Conservation (phyloP, 2,797 vertebrate genomes). For the Nannoperca obscura region DNA sequence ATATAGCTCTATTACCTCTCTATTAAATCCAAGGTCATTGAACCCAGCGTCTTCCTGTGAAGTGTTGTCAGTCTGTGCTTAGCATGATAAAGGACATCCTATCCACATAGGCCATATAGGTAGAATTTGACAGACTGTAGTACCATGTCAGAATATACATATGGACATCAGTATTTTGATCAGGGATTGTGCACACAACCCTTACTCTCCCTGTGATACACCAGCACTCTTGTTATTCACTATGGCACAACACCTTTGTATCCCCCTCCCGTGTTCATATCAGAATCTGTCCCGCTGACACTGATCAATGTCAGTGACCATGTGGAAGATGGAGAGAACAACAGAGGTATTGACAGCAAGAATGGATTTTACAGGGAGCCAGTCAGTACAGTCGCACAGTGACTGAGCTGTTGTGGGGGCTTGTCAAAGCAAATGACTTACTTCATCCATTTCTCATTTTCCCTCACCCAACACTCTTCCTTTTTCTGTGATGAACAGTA, state of each 20-base stretch:
- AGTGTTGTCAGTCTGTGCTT: conserved; percentile 37
- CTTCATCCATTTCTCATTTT: conserved; percentile 59
- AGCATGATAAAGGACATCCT: conserved; percentile 35
- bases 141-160: conserved; percentile 3
- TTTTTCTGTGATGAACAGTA: conserved; percentile 44
- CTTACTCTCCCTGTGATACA: background rate
- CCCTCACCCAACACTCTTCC: background rate
- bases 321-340: conserved; percentile 59
- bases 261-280: conserved; percentile 34
- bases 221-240: conserved; percentile 15
- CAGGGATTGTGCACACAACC: background rate
- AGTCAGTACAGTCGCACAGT: conserved; percentile 28
- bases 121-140: conserved; percentile 9
- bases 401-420: conserved; percentile 41
- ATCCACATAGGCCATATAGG: background rate
- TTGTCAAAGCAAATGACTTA: conserved; percentile 67
- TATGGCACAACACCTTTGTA: conserved; percentile 19
- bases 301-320: conserved; percentile 59
- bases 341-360: conserved; percentile 65
- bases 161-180: conserved; percentile 13
- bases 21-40: conserved; percentile 52
- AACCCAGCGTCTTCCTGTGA: conserved; percentile 24
- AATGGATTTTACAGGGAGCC: conserved; percentile 61
- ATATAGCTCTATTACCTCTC: conserved; percentile 46
- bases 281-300: conserved; percentile 56